Evolutionary conservation across 2,113 vertebrate genomes (phyloP).

Genomic region (Quiscalus mexicanus): DNA sequence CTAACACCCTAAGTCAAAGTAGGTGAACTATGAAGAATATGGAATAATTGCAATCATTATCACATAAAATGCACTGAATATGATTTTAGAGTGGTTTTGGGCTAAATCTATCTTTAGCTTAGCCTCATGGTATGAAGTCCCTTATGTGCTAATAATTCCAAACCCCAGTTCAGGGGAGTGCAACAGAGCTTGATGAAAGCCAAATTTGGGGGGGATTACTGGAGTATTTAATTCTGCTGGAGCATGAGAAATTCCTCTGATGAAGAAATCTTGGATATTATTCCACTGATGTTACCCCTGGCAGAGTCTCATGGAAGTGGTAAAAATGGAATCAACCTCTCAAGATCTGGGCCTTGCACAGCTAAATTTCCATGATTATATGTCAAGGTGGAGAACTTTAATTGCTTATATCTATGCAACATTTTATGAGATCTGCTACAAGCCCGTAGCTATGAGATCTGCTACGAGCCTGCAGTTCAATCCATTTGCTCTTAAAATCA

Average conservation of each 20-base stretch:
- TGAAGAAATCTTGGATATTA: not conserved
- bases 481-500: slow-evolving; percentile 1
- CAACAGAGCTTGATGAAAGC: not conserved
- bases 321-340: not conserved
- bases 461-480: not conserved
- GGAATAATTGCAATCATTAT: not conserved
- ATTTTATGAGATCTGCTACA: not conserved
- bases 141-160: not conserved
- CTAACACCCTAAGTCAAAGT: not conserved
- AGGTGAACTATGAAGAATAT: not conserved
- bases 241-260: not conserved
- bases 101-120: not conserved
- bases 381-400: not conserved
- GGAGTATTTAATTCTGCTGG: not conserved
- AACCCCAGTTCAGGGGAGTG: not conserved
- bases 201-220: not conserved
- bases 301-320: not conserved
- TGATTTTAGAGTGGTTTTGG: not conserved
- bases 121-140: not conserved
- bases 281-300: not conserved
- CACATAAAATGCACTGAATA: not conserved
- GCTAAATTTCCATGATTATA: not conserved
- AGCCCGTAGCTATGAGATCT: not conserved
- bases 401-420: not conserved
- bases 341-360: not conserved